Base-by-base conservation (phyloP, 1,140 invertebrate species). In the Temnothorax curvispinosus region DNA sequence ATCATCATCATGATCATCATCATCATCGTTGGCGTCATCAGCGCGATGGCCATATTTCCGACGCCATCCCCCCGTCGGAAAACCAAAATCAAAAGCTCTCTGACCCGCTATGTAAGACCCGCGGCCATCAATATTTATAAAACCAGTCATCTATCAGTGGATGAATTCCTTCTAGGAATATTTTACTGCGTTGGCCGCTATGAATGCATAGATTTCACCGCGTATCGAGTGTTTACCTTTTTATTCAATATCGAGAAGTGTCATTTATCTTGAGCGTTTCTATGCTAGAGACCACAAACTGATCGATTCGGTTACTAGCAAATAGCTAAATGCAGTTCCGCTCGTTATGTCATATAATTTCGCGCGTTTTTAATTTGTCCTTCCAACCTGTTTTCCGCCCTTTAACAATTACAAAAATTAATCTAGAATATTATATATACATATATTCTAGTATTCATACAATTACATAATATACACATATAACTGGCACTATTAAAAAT, bases 101-200 rank as follows among this genome's bases (percentile, higher is more conserved):
- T 72, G 80, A 44, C 52, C 71, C 64, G 38, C 62, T 50, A 65
- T 32, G 38, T 50, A 27, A 72, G 38, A 77, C 18, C 52, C 41
- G 60, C 21, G 41, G 47, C 60, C 86, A 89, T 86, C 88, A 89
- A 91, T 88, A 91, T 91, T 91, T 91, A 87, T 91, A 87, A 82
- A 87, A 71, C 69, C n/a, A 41, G 58, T 77, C 58, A 87, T 89
- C 76, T 41, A 87, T 89, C 88, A 85, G 77, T 35, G 69, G 65
- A 44, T 38, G 44, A 18, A 58, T 21, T 75, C 47, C 41, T 52
- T 54, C 54, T 35, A 21, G 18, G 50, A 78, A 78, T 85, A 64
- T 85, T 84, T 74, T 84, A 75, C 41, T 15, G 54, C 44, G 44
- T 75, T 75, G 44, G 9, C 41, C 41, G 56, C 69, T 47, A 60